Evolutionary conservation across 1,140 invertebrate species (phyloP).

Genomic region (Patella vulgata): DNA sequence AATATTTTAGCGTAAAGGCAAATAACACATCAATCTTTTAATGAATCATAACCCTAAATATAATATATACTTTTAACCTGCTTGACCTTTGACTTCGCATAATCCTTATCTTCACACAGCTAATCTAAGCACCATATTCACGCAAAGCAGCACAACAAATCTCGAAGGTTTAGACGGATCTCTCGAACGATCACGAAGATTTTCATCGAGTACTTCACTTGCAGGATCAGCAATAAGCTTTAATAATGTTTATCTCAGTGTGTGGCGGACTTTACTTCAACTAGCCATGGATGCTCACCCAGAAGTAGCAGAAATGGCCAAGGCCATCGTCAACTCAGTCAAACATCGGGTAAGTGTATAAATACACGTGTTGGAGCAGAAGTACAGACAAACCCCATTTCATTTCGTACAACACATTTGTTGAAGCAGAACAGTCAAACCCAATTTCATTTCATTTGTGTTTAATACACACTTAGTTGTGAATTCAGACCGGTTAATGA

Average conservation of each 20-base stretch:
- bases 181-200: conserved; percentile 44
- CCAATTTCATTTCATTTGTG: no score
- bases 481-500: no score
- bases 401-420: neutral
- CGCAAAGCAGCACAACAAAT: no score
- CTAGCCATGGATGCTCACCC: conserved; percentile 87
- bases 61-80: no score
- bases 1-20: no score
- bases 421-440: neutral
- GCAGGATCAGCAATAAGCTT: conserved; percentile 34
- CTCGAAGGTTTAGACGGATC: no score
- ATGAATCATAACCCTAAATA: no score
- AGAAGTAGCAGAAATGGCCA: conserved; percentile 79
- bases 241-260: conserved; percentile 79
- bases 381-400: neutral
- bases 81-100: no score
- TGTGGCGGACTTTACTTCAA: conserved; percentile 82
- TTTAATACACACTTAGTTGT: no score
- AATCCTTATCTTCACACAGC: no score
- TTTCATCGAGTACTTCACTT: conserved; percentile 47
- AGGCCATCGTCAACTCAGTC: conserved; percentile 81
- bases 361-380: neutral
- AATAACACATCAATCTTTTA: no score
- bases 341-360: conserved; percentile 75
- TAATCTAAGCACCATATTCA: no score